Evolutionary conservation across 2,113 vertebrate species (phyloP), one percentile per base, ranked within the genome.

Genomic region (Elephantulus edwardii): DNA sequence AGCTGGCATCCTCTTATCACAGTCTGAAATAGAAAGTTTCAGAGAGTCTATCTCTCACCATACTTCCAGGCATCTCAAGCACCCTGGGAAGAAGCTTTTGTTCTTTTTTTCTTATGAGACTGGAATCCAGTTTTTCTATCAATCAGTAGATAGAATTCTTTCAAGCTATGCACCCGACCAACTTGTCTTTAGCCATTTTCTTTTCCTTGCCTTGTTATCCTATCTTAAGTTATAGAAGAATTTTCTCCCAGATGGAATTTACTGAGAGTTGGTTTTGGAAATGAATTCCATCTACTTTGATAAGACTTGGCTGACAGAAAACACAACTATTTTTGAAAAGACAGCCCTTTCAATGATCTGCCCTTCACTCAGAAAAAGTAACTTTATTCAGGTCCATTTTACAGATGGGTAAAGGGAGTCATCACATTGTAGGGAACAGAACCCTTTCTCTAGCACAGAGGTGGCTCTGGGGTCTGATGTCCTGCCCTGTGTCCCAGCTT

Each of bases 261-360:
- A 48, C 12, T 2, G 8, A 76, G 70, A 75, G 68, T 50, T 94
- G 76, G 77, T 81, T 92, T 92, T 85, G 92, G 92, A 92, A 92
- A 66, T 66, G 68, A 71, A 48, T 87, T 85, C 28, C 52, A 16
- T 72, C 78, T 91, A 40, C 62, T 89, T 40, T 84, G 71, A 83
- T 77, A 64, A 86, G 66, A 54, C 24, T 70, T 89, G 82, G 66
- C 58, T 40, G 56, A 80, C 60, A 60, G 19, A 81, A 64, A 62
- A 26, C n/a, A 44, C 64, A 11, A 60, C 26, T 9, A 48, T 80
- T 68, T 56, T 75, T 48, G 20, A 22, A 70, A 22, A 5, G 64
- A n/a, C n/a, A n/a, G 64, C 12, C 19, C 19, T 68, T 68, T 38
- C 22, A 16, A 22, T 44, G n/a, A 46, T 17, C 24, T 83, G 22